Conservation (phyloP, 2,113 vertebrate species). For the Burhinus oedicnemus region DNA sequence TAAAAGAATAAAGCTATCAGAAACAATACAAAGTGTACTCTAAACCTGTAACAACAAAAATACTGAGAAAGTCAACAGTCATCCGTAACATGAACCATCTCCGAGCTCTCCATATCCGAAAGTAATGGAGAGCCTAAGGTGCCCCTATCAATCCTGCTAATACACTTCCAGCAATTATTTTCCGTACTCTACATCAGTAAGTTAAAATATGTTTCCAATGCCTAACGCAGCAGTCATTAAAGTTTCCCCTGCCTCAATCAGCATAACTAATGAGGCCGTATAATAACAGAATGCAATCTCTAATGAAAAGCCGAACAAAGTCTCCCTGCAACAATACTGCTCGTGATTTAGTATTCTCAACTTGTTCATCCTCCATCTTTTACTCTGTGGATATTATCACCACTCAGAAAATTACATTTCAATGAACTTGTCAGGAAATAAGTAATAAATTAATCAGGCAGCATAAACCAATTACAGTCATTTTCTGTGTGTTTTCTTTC, state of each 20-base stretch:
- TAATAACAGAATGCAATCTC: constrained; percentile 45
- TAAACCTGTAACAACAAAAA: constrained; percentile 58
- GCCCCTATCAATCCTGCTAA: constrained; percentile 36
- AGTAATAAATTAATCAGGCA: constrained; percentile 67
- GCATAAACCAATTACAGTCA: constrained; percentile 59
- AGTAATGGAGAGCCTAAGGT: constrained; percentile 26
- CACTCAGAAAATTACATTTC: constrained; percentile 70
- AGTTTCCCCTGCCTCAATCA: constrained; percentile 35
- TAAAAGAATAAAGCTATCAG: constrained; percentile 44
- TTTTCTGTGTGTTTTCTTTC: constrained; percentile 44
- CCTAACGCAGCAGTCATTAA: constrained; percentile 37
- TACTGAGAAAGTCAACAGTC: background rate
- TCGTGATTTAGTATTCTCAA: constrained; percentile 30
- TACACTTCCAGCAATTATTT: constrained; percentile 40
- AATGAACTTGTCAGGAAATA: constrained; percentile 70
- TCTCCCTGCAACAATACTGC: background rate
- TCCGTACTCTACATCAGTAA: constrained; percentile 19
- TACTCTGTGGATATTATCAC: constrained; percentile 57
- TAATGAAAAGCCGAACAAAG: constrained; percentile 44
- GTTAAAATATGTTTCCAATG: constrained; percentile 45
- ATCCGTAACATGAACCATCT: background rate
- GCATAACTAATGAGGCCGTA: constrained; percentile 48
- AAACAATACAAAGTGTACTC: constrained; percentile 39
- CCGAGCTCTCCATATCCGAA: background rate
- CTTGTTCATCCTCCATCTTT: constrained; percentile 57